Conservation (phyloP, 2,888 invertebrate species). For the Drosophila merina region DNA sequence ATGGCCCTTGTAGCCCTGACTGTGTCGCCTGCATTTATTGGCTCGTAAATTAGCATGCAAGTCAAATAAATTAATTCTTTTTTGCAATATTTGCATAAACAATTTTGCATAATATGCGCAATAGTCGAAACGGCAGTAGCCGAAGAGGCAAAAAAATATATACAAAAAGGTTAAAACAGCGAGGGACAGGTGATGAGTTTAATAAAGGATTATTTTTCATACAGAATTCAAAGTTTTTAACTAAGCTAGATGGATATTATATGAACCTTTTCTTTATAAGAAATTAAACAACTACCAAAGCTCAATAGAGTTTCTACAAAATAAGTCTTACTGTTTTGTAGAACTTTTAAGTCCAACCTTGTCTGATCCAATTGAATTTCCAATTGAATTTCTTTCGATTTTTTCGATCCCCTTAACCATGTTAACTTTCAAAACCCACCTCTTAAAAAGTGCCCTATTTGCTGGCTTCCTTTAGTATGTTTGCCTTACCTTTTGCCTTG, state of each 20-base stretch:
- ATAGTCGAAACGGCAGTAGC: constrained; percentile 51
- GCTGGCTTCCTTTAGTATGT: constrained; percentile 23
- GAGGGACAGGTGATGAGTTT: constrained; percentile 15
- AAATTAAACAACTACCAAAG: too few species aligned
- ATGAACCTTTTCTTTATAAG: too few species aligned
- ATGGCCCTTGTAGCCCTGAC: constrained; percentile 34
- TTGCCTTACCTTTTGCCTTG: constrained; percentile 32
- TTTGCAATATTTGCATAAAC: constrained; percentile 81
- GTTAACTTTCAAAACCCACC: constrained; percentile 38
- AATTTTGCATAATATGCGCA: constrained; percentile 80
- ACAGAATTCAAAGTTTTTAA: neutral
- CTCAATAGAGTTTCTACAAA: neutral
- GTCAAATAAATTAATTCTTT: constrained; percentile 79
- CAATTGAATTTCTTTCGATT: neutral
- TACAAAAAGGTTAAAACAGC: constrained; percentile 37
- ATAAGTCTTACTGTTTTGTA: neutral
- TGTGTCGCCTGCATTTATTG: constrained; percentile 62
- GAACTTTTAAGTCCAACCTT: neutral
- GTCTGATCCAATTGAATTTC: neutral
- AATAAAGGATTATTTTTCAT: neutral
- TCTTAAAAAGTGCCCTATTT: constrained; percentile 10
- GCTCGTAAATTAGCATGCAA: constrained; percentile 79
- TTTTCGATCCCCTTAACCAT: neutral
- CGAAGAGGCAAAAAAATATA: constrained; percentile 30
- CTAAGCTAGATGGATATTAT: too few species aligned